A percentile compares a stretch with the other conserved stretches of the same genome.
phyloP scores from a whole-genome alignment of 2,888 invertebrate genomes.

The Drosophila antonietae region DNA sequence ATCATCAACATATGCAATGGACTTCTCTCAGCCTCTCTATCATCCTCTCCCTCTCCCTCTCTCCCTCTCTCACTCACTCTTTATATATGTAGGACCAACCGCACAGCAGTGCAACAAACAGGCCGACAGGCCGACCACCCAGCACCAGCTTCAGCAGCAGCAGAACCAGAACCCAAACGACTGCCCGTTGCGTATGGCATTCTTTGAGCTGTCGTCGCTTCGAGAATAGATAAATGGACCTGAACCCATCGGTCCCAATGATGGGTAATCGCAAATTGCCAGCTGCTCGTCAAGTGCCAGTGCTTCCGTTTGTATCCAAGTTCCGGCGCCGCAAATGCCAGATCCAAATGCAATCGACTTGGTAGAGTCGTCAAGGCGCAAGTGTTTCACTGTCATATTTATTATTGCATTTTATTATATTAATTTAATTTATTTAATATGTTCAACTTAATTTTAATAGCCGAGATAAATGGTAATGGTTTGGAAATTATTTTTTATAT shows the following conservation, averaged over 20 bases:
- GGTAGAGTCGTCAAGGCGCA: background rate
- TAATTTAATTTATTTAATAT: background rate
- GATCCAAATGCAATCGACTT: slow-evolving; percentile 25
- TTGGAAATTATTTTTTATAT: too few relatives aligned
- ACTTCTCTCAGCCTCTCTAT: background rate
- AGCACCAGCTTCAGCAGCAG: slow-evolving; percentile 42
- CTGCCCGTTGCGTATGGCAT: slow-evolving; percentile 74
- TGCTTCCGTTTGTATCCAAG: slow-evolving; percentile 71
- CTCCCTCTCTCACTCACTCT: background rate
- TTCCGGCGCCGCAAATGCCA: slow-evolving; percentile 74
- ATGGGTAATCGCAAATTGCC: slow-evolving; percentile 68
- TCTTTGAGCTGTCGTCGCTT: slow-evolving; percentile 79
- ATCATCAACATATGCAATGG: slow-evolving; percentile 68
- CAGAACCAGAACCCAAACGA: slow-evolving; percentile 36
- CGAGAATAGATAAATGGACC: slow-evolving; percentile 66
- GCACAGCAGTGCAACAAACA: slow-evolving; percentile 66
- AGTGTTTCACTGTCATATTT: too few relatives aligned
- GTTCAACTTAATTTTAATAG: too few relatives aligned
- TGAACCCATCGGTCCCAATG: slow-evolving; percentile 29
- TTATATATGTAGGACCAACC: slow-evolving; percentile 52
- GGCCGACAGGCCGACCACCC: slow-evolving; percentile 68
- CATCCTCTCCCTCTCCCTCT: background rate
- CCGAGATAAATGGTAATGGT: too few relatives aligned
- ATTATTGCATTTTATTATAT: too few relatives aligned
- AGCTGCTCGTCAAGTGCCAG: slow-evolving; percentile 74